Percentiles rank a stretch among this genome's conserved stretches.
These are phyloP conservation scores for Cataglyphis livida DNA, from an alignment of 2,888 invertebrate species.

Conservation along the genomic window DNA sequence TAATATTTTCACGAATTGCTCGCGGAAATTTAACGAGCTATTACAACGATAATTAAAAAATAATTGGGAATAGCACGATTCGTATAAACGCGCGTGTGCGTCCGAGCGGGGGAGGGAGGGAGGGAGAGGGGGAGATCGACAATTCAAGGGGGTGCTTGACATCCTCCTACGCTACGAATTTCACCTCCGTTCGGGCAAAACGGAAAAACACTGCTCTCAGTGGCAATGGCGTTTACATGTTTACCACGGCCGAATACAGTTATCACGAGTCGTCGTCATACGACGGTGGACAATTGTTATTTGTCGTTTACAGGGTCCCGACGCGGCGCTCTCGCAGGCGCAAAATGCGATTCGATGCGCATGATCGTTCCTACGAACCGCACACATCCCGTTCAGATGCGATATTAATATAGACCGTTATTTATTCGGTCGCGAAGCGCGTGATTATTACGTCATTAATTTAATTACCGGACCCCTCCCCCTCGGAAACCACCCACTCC, in stretches of 20 bases:
- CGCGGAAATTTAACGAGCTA: slow-evolving; percentile 42
- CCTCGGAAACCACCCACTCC: slow-evolving; percentile 26
- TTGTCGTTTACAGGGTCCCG: slow-evolving; percentile 71
- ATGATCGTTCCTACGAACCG: slow-evolving; percentile 25
- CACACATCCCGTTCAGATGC: slow-evolving; percentile 66
- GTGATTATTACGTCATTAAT: slow-evolving; percentile 78
- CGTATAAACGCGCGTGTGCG: neutral
- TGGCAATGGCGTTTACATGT: slow-evolving; percentile 55
- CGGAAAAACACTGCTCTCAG: slow-evolving; percentile 48
- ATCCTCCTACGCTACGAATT: slow-evolving; percentile 2
- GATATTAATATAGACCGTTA: slow-evolving; percentile 79
- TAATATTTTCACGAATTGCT: neutral
- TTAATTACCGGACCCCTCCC: slow-evolving; percentile 64
- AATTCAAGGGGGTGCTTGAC: neutral
- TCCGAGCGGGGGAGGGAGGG: neutral
- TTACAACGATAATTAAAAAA: slow-evolving; percentile 38
- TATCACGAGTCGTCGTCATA: slow-evolving; percentile 66
- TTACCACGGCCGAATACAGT: slow-evolving; percentile 73
- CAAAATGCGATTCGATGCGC: slow-evolving; percentile 67
- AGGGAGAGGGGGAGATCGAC: neutral
- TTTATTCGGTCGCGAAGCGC: slow-evolving; percentile 69
- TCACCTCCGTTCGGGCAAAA: neutral
- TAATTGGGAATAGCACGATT: slow-evolving; percentile 19
- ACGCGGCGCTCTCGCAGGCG: slow-evolving; percentile 25
- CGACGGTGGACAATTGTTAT: slow-evolving; percentile 69